These are phyloP conservation scores for Apteryx mantelli DNA, from an alignment of 2,113 vertebrate genomes.

Conservation along the genomic window DNA sequence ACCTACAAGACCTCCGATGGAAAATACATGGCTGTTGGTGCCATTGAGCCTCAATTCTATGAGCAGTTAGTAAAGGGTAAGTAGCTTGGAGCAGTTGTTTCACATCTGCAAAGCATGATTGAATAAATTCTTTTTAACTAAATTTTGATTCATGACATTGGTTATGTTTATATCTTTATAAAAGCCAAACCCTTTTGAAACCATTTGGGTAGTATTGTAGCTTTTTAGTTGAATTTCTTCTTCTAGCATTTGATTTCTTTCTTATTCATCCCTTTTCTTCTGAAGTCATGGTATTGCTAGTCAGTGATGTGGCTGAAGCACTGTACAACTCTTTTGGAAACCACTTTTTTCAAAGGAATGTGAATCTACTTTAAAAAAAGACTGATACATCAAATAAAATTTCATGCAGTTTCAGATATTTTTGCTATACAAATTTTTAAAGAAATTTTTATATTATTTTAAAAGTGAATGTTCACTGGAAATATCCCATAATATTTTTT, in stretches of 20 bases:
- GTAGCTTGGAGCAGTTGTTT: background rate
- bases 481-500: background rate
- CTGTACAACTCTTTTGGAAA: background rate
- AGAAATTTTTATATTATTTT: background rate
- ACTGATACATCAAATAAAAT: background rate
- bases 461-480: background rate
- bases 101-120: background rate
- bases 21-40: conserved; percentile 90
- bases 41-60: conserved; percentile 93
- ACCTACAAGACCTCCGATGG: conserved; percentile 89
- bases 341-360: background rate
- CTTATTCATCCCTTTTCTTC: background rate
- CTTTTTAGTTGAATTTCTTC: background rate
- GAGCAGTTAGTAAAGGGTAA: conserved; percentile 83
- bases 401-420: background rate
- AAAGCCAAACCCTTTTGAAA: background rate
- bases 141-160: background rate
- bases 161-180: background rate
- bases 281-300: background rate
- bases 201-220: background rate
- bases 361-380: background rate
- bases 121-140: background rate
- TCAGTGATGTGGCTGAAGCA: background rate
- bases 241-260: background rate
- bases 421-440: background rate